Conservation (phyloP, 2,888 invertebrate species). For the Junonia oenone region DNA sequence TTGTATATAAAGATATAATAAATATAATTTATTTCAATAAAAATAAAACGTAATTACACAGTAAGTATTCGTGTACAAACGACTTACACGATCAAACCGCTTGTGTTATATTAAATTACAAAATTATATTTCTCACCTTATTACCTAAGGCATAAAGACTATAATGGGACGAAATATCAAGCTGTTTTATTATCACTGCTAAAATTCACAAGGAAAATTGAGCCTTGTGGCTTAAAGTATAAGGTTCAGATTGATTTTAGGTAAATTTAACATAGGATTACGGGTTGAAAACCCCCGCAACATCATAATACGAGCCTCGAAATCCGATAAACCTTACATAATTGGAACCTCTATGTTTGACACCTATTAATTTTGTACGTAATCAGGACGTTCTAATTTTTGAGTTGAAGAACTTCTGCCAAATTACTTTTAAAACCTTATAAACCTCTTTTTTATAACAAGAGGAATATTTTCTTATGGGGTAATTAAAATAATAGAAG, state of each 20-base stretch:
- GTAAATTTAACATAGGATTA: slow-evolving; percentile 11
- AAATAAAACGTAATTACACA: neutral
- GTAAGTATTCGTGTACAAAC: neutral
- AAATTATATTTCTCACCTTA: neutral
- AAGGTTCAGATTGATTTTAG: neutral
- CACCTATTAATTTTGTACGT: slow-evolving; percentile 19
- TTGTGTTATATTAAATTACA: neutral
- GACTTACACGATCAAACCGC: neutral
- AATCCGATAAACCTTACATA: slow-evolving; percentile 23
- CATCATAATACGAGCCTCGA: slow-evolving; percentile 19
- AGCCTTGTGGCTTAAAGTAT: neutral
- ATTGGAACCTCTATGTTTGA: slow-evolving; percentile 22
- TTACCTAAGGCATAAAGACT: neutral
- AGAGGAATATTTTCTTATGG: no score
- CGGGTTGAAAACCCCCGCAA: slow-evolving; percentile 15
- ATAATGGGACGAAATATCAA: neutral
- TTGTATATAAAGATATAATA: neutral
- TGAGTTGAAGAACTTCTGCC: neutral
- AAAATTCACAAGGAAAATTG: neutral
- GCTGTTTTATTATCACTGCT: neutral
- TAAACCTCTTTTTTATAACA: no score
- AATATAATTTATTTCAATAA: neutral
- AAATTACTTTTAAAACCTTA: no score
- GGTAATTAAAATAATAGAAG: no score
- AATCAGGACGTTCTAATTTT: slow-evolving; percentile 2